Percentiles rank a stretch among this genome's conserved stretches.
Evolutionary conservation across 2,888 invertebrate genomes (phyloP).

Genomic region (Augochlorella aurata): DNA sequence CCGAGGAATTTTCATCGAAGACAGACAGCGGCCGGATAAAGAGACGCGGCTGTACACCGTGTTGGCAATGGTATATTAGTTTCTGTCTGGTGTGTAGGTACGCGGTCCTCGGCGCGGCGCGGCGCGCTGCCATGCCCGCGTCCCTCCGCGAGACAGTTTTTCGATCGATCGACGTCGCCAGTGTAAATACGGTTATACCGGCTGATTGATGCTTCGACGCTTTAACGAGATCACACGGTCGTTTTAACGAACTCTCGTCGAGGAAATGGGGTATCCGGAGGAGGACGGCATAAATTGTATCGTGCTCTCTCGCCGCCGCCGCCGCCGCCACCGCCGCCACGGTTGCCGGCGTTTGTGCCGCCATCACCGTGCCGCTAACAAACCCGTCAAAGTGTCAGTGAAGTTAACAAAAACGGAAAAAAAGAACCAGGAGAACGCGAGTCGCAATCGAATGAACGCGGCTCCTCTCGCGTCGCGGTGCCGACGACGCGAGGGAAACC

Average conservation of each 20-base stretch:
- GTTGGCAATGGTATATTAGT: constrained; percentile 42
- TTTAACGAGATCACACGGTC: constrained; percentile 55
- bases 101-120: neutral
- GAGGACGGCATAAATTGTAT: constrained; percentile 33
- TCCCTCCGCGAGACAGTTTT: constrained; percentile 32
- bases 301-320: neutral
- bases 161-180: constrained; percentile 46
- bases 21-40: neutral
- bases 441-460: constrained; percentile 26
- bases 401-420: constrained; percentile 33
- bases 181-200: constrained; percentile 54
- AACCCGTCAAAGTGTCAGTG: constrained; percentile 42
- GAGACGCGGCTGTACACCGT: neutral
- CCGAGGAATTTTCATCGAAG: neutral
- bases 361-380: constrained; percentile 31
- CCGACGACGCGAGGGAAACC: neutral
- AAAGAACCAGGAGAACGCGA: neutral
- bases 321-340: neutral
- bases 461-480: constrained; percentile 7
- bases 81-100: constrained; percentile 26
- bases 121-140: no score
- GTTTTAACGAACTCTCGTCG: constrained; percentile 57
- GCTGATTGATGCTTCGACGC: constrained; percentile 53
- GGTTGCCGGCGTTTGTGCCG: neutral
- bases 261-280: constrained; percentile 53